These are phyloP conservation scores for Synergus japonicus DNA, from an alignment of 2,888 invertebrate species.

Conservation along the genomic window DNA sequence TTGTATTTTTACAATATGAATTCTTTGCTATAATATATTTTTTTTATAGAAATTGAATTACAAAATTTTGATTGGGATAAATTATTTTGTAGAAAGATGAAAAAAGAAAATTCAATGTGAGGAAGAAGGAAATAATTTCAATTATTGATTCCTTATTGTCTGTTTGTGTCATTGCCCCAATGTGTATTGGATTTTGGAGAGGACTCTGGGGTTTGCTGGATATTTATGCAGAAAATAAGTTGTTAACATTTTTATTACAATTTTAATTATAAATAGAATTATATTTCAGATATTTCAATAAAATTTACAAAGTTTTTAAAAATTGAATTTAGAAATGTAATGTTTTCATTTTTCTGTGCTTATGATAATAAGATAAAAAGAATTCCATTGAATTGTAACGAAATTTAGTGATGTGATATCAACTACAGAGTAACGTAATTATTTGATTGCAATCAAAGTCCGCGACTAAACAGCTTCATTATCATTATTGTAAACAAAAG, in stretches of 20 bases:
- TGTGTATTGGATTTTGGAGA: slow-evolving; percentile 80
- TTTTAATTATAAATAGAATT: background rate
- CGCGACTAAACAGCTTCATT: background rate
- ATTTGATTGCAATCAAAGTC: background rate
- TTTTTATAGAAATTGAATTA: background rate
- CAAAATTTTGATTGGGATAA: background rate
- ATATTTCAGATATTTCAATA: too few relatives aligned
- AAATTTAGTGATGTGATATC: background rate
- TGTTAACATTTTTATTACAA: background rate
- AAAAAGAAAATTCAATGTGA: background rate
- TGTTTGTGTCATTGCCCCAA: slow-evolving; percentile 77
- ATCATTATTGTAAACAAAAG: background rate
- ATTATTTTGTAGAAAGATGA: background rate
- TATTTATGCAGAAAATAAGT: slow-evolving; percentile 62
- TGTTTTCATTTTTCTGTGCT: too few relatives aligned
- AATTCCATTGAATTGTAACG: background rate
- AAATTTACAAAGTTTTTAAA: too few relatives aligned
- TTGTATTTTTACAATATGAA: background rate
- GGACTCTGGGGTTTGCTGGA: slow-evolving; percentile 80
- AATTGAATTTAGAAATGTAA: too few relatives aligned
- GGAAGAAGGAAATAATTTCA: slow-evolving; percentile 58
- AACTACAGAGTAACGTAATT: background rate
- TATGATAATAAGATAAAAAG: background rate
- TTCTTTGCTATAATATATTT: background rate
- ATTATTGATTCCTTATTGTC: slow-evolving; percentile 77